Base-by-base conservation (phyloP, 2,888 invertebrate genomes). In the Abrostola triplasia region DNA sequence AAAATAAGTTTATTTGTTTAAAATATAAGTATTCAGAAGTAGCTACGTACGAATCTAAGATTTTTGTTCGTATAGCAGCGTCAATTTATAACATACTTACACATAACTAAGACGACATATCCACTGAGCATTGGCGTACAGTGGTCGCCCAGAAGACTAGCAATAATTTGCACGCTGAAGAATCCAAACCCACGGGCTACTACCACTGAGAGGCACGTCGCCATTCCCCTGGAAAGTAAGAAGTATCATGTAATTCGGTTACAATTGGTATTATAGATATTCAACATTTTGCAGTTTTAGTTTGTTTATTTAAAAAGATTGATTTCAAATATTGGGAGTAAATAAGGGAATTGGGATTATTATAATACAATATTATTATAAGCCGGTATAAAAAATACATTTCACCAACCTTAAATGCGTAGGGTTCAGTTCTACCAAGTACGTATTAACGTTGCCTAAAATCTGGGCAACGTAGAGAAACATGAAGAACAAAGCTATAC, bases 171-270 rank as follows among this genome's bases (percentile, higher is more conserved):
- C 11, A 93, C 91, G 65, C 92, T 92, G 68, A 91, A 79, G 80
- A 92, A 92, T 0, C 92, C 92, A 49, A 89, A 91, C 0, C 92
- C 92, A 53, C 93, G 87, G 0, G 92, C 90, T 36, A 91, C 90
- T 42, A 92, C 90, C 59, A 93, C 92, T 0, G 92, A 92, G 5
- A 92, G 75, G 60, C 91, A 91, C 0, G 92, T 92, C 7, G 92
- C 92, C 91, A 91, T 92, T 1, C 91, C 92, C 64, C 92, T 92
- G 84, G 2, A 80, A 82, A 36, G 24, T 24, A 24, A 24, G 24
- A 24, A 24, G 4, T 1, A 24, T 24, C 24, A 24, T 24, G 24
- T 24, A 24, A 24, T 24, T 24, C 24, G 4, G 24, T 2, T 24
- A 2, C 24, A 24, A 24, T 24, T 24, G 24, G 24, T 24, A 24